Evolutionary conservation across 2,113 vertebrate genomes (phyloP).

Genomic region (Neopipo cinnamomea): DNA sequence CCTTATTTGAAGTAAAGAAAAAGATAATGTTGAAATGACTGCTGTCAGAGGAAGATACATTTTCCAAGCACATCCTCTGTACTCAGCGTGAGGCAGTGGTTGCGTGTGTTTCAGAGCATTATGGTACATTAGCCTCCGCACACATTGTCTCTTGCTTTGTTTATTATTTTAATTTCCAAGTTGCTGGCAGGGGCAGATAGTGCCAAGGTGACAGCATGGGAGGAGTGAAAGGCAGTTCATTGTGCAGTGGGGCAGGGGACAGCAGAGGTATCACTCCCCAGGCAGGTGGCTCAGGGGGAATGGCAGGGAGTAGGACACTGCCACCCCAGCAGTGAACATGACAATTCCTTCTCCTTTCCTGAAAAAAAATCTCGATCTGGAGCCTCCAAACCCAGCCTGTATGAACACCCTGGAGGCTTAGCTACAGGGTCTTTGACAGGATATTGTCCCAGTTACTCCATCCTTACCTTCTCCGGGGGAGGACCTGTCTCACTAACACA

Average conservation of each 20-base stretch:
- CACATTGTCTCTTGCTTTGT: neutral
- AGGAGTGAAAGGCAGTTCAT: neutral
- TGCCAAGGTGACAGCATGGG: neutral
- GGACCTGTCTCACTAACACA: neutral
- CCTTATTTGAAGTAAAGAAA: constrained; percentile 29
- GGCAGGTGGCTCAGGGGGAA: neutral
- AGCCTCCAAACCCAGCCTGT: neutral
- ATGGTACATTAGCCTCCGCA: constrained; percentile 14
- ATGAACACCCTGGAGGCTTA: rapidly evolving
- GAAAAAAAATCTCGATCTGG: neutral
- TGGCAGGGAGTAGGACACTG: neutral
- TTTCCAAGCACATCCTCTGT: neutral
- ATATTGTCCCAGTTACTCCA: neutral
- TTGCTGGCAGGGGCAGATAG: neutral
- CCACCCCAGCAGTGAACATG: neutral
- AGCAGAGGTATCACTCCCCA: rapidly evolving
- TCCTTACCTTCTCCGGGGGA: neutral
- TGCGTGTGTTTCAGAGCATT: constrained; percentile 29
- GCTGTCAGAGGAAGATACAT: constrained; percentile 14
- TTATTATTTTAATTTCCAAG: constrained; percentile 61
- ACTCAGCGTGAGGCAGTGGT: neutral
- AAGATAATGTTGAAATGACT: constrained; percentile 64
- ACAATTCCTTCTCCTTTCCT: neutral
- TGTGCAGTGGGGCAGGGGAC: rapidly evolving
- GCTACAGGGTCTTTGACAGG: neutral